A percentile compares a stretch with the other conserved stretches of the same genome.
phyloP scores from a whole-genome alignment of 2,113 vertebrate species.

The Cromileptes altivelis region DNA sequence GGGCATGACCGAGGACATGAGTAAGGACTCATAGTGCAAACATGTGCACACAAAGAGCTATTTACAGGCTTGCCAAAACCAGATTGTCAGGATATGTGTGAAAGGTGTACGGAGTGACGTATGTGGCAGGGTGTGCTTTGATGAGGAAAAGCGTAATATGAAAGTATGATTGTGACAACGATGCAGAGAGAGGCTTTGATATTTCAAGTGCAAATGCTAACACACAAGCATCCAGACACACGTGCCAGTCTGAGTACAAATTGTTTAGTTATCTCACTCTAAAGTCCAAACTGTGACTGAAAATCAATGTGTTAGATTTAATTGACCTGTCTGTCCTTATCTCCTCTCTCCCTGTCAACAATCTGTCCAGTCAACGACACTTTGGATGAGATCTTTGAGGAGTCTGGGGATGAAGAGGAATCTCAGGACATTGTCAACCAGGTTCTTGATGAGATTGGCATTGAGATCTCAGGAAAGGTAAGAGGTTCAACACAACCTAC shows the following conservation, averaged over 20 bases:
- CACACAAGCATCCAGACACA: neutral
- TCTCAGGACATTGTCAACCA: conserved; percentile 98
- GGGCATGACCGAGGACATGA: conserved; percentile 99
- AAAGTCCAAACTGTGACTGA: conserved; percentile 35
- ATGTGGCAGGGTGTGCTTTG: neutral
- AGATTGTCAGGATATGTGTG: conserved; percentile 18
- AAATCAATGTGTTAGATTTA: conserved; percentile 22
- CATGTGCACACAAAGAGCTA: neutral
- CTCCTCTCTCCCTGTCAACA: neutral
- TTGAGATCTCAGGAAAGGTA: conserved; percentile 98
- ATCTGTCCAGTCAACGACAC: conserved; percentile 90
- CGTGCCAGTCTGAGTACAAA: neutral
- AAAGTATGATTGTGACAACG: neutral
- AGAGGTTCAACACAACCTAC: neutral
- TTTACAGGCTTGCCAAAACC: conserved; percentile 29
- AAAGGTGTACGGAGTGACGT: neutral
- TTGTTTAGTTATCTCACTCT: neutral
- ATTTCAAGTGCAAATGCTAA: neutral
- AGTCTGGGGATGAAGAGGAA: conserved; percentile 97
- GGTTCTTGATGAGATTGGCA: conserved; percentile 98
- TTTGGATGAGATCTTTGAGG: conserved; percentile 96
- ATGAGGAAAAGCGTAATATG: neutral
- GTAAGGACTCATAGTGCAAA: conserved; percentile 80
- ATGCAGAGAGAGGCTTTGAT: neutral
- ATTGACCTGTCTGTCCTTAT: conserved; percentile 4